Base-by-base conservation (phyloP, 2,888 invertebrate genomes). In the Rutpela maculata region DNA sequence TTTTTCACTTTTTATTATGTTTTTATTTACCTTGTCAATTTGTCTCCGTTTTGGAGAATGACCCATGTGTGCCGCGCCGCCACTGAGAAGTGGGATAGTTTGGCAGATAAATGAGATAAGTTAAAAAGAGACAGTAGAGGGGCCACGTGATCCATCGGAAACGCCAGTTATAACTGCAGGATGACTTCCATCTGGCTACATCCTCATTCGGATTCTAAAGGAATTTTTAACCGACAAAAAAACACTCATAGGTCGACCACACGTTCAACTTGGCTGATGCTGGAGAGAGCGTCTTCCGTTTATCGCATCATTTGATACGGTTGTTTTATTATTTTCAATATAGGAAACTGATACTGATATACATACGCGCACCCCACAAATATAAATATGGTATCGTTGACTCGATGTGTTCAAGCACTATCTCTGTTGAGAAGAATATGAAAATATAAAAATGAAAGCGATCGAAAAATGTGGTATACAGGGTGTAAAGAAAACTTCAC, bases 101-200 rank as follows among this genome's bases (percentile, higher is more conserved):
- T 50, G 15, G n/a, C 50, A 50, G 59, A 59, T 59, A 59, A 19
- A 19, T 59, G 22, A 59, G 31, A 63, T 63, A 31, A 63, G 31
- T 38, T 63, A 50, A 43, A 66, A 50, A 66, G 66, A 38, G 19
- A 66, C 50, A 38, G 50, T 15, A 38, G 50, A 66, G 66, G 66
- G 66, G 38, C 66, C 66, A 66, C 50, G 66, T 66, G 66, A 43
- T 66, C 66, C 50, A 66, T 66, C 66, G 91, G 91, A 91, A 89
- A 91, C 91, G 91, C 91, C 91, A 91, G 92, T 92, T 92, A 92
- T 92, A 86, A 85, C 85, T 86, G 85, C 88, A 88, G 88, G 89
- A 89, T 88, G 89, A 88, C 88, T 89, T 89, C 88, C 89, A 89
- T 89, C 88, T 89, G 88, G 87, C 85, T 86, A 88, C 88, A 89